phyloP scores from a whole-genome alignment of 2,888 invertebrate species.

The Coenonympha glycerion region DNA sequence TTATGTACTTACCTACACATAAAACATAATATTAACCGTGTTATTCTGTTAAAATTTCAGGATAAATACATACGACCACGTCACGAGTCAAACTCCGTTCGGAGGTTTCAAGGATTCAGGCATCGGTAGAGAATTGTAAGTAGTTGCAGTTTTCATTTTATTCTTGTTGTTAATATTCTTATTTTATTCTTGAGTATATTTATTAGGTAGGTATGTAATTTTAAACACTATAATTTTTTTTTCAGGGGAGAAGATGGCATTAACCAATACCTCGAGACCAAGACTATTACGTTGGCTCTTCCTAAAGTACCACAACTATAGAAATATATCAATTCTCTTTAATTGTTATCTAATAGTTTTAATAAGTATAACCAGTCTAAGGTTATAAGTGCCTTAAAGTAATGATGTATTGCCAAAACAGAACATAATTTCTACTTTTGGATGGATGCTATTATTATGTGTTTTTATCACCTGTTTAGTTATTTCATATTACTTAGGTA shows the following conservation, averaged over 20 bases:
- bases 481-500: too few relatives aligned
- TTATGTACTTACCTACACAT: too few relatives aligned
- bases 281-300: constrained; percentile 83
- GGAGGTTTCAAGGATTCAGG: constrained; percentile 93
- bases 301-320: constrained; percentile 58
- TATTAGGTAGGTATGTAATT: background rate
- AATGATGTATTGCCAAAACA: background rate
- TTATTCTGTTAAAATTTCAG: too few relatives aligned
- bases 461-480: background rate
- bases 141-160: too few relatives aligned
- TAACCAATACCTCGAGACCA: constrained; percentile 85
- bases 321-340: constrained; percentile 6
- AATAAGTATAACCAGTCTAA: background rate
- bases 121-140: constrained; percentile 85
- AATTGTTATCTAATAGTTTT: too few relatives aligned
- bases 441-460: background rate
- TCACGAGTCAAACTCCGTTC: constrained; percentile 87
- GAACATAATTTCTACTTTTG: background rate
- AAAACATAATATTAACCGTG: too few relatives aligned
- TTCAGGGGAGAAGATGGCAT: constrained; percentile 85
- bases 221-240: too few relatives aligned
- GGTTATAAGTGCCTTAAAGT: background rate
- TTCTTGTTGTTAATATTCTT: too few relatives aligned
- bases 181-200: background rate
- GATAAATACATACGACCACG: constrained; percentile 84